Evolutionary conservation across 1,140 invertebrate species (phyloP), one percentile per base, ranked within the genome.

Genomic region (Drosophila asahinai): DNA sequence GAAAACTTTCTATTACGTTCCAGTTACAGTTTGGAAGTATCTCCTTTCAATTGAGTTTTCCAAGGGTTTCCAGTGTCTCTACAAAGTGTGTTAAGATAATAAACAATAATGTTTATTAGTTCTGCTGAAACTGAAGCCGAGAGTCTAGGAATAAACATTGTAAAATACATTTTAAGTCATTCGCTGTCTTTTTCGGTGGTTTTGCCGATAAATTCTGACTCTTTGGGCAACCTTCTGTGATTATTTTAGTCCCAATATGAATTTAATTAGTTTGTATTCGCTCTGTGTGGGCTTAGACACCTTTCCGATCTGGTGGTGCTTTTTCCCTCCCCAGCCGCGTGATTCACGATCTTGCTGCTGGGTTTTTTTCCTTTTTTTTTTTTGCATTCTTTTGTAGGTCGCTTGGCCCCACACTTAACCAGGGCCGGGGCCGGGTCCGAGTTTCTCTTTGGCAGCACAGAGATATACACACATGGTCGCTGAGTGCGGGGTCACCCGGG

Each of bases 381-480:
- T 36, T 68, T 49, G 49, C 67, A 71, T 68, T 71, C 67, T 71
- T 71, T 71, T 71, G 64, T 71, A 71, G 67, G 67, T 71, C 51
- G 54, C 33, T 57, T 51, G 62, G 49, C 15, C 12, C 48, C 33
- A 36, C 33, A 36, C 33, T 36, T 36, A 36, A 27, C 61, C 63
- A 68, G 67, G 63, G 67, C 67, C 67, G 51, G 51, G 52, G 15
- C 52, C 19, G 14, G 64, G 30, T 68, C 40, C 67, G 64, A 71
- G 67, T 71, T 71, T 71, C 67, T 68, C 67, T 71, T 63, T 48
- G n/a, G 40, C 19, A 25, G 47, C 15, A 47, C 30, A 19, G 30
- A 63, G n/a, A 55, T 15, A 27, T 15, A 42, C 15, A 38, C 19
- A 47, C 22, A 62, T 52, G 19, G 36, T 19, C 22, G 36, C 19